These are phyloP conservation scores for Halcyon leucocephala DNA, from an alignment of 2,797 vertebrate species.

Conservation along the genomic window DNA sequence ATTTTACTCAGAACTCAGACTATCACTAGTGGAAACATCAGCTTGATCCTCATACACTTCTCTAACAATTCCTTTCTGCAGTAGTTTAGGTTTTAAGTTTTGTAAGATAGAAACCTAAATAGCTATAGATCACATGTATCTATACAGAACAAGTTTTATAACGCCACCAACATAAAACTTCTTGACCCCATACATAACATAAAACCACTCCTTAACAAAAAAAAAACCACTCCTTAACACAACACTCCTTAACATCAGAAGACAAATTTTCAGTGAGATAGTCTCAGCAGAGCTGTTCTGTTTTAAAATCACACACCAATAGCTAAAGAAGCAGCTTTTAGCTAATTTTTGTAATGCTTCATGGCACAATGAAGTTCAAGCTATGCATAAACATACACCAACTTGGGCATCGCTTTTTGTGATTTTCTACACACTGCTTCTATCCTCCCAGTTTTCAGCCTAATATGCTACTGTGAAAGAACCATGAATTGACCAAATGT, in stretches of 20 bases:
- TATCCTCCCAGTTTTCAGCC: not conserved
- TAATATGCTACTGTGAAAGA: not conserved
- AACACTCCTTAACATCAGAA: too few species aligned
- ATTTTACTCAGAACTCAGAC: not conserved
- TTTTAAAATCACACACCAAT: not conserved
- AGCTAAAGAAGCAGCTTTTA: not conserved
- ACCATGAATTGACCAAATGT: not conserved
- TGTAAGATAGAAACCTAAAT: not conserved
- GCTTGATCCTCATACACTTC: not conserved
- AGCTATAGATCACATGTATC: not conserved
- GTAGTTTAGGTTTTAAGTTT: not conserved
- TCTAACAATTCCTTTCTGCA: not conserved
- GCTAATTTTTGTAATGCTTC: not conserved
- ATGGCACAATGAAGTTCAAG: not conserved
- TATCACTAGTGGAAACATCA: not conserved
- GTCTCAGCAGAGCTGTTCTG: not conserved
- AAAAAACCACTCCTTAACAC: too few species aligned
- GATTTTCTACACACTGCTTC: not conserved
- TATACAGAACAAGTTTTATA: not conserved
- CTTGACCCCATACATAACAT: not conserved
- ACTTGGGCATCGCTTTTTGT: not conserved
- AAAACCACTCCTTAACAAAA: not conserved
- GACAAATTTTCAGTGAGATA: not conserved
- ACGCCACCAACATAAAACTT: not conserved
- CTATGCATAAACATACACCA: accelerated